Evolutionary conservation across 2,888 invertebrate species (phyloP).

Genomic region (Drosophila lacicola): DNA sequence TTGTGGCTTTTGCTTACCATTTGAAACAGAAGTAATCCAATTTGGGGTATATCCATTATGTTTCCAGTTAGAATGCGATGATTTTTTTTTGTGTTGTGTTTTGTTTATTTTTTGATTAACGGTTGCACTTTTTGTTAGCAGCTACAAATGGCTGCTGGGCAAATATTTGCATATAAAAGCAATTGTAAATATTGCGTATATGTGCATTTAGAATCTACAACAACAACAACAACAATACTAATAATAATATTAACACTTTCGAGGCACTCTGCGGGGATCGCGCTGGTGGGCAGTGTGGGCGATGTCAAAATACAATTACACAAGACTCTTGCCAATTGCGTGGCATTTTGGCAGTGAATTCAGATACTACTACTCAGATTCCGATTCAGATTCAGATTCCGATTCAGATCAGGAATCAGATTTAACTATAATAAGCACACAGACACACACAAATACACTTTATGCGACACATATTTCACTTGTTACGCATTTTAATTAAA

Average conservation of each 20-base stretch:
- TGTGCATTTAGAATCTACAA: slow-evolving; percentile 41
- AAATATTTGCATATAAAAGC: slow-evolving; percentile 46
- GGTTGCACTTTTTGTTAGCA: slow-evolving; percentile 34
- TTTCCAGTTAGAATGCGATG: slow-evolving; percentile 22
- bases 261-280: slow-evolving; percentile 36
- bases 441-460: slow-evolving; percentile 1
- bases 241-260: slow-evolving; percentile 22
- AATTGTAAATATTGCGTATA: slow-evolving; percentile 55
- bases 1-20: slow-evolving; percentile 53
- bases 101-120: slow-evolving; percentile 33
- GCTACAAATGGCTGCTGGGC: slow-evolving; percentile 40
- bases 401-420: slow-evolving; percentile 10
- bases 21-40: slow-evolving; percentile 69
- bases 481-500: slow-evolving; percentile 29
- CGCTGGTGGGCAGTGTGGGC: slow-evolving; percentile 19
- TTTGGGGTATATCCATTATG: slow-evolving; percentile 71
- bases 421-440: slow-evolving; percentile 25
- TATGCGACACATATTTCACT: slow-evolving; percentile 22
- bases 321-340: slow-evolving; percentile 51
- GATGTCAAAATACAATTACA: slow-evolving; percentile 53
- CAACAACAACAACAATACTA: slow-evolving; percentile 8
- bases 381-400: slow-evolving; percentile 23
- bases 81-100: slow-evolving; percentile 5
- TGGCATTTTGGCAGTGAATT: slow-evolving; percentile 58
- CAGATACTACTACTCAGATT: slow-evolving; percentile 16